Evolutionary conservation across 2,113 vertebrate species (phyloP).

Genomic region (Hystrix brachyura): DNA sequence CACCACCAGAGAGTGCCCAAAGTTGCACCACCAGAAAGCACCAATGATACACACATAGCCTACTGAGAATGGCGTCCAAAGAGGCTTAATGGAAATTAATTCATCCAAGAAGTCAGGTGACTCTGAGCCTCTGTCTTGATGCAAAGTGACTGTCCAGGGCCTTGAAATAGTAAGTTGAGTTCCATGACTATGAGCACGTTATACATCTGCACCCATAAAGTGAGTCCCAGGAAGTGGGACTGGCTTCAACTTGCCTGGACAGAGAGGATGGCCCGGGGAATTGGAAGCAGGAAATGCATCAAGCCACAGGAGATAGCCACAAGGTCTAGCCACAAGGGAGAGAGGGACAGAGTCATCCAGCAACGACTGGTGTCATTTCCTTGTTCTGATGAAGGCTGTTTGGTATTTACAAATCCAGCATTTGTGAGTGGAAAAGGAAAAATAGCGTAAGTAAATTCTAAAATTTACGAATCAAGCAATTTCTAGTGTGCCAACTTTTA

Average conservation of each 20-base stretch:
- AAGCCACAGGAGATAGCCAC: not conserved
- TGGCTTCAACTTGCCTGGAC: too few species aligned
- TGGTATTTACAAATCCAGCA: slow-evolving; percentile 55
- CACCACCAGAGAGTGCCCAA: not conserved
- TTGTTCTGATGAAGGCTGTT: not conserved
- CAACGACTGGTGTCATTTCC: not conserved
- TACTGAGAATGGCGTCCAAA: not conserved
- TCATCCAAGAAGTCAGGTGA: not conserved
- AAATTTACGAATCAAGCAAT: not conserved
- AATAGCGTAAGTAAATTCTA: slow-evolving; percentile 44
- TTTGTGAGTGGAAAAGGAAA: slow-evolving; percentile 59
- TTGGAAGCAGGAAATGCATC: not conserved
- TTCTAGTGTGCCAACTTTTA: slow-evolving; percentile 47
- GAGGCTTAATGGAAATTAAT: not conserved
- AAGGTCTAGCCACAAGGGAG: not conserved
- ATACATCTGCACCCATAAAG: not conserved
- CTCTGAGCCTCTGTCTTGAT: not conserved
- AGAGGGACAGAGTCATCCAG: not conserved
- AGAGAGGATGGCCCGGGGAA: not conserved
- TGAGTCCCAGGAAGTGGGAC: not conserved
- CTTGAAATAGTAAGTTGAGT: not conserved
- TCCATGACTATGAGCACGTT: too few species aligned
- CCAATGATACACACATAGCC: not conserved
- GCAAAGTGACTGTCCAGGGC: not conserved
- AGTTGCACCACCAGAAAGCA: not conserved